Conservation (phyloP, 2,888 invertebrate genomes). For the Dynastes grantii region DNA sequence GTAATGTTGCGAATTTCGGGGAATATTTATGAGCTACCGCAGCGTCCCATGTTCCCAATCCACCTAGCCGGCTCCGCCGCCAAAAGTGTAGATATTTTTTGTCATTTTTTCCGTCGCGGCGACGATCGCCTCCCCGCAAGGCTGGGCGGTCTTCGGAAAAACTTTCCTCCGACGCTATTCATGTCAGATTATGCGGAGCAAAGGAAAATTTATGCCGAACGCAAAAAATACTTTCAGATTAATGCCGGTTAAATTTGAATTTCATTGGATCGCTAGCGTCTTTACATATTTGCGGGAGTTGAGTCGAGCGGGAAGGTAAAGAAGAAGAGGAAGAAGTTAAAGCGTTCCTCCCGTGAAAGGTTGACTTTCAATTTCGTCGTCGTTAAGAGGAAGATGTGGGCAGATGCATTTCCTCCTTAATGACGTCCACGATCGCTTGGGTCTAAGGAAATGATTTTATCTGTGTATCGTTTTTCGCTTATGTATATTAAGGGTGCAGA, state of each 20-base stretch:
- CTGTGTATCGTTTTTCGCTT: no score
- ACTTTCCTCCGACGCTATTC: conserved; percentile 35
- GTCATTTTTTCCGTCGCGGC: conserved; percentile 17
- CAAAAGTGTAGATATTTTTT: not conserved
- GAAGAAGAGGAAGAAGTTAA: not conserved
- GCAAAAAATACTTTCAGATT: conserved; percentile 33
- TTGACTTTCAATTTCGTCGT: no score
- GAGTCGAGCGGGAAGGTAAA: no score
- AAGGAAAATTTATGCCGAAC: conserved; percentile 41
- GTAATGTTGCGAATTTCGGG: conserved; percentile 41
- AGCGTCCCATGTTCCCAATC: not conserved
- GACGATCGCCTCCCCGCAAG: conserved; percentile 7
- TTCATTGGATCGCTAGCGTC: conserved; percentile 34
- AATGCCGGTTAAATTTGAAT: conserved; percentile 40
- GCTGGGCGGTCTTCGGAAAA: conserved; percentile 8
- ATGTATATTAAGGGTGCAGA: not conserved
- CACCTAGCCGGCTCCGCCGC: not conserved
- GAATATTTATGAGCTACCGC: conserved; percentile 42
- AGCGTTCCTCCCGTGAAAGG: not conserved
- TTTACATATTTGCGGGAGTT: conserved; percentile 26
- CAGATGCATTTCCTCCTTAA: no score
- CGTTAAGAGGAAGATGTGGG: no score
- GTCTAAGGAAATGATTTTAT: no score
- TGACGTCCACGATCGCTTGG: no score
- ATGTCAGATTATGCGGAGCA: conserved; percentile 40